phyloP scores from a whole-genome alignment of 2,113 vertebrate species.

The Ahaetulla prasina region DNA sequence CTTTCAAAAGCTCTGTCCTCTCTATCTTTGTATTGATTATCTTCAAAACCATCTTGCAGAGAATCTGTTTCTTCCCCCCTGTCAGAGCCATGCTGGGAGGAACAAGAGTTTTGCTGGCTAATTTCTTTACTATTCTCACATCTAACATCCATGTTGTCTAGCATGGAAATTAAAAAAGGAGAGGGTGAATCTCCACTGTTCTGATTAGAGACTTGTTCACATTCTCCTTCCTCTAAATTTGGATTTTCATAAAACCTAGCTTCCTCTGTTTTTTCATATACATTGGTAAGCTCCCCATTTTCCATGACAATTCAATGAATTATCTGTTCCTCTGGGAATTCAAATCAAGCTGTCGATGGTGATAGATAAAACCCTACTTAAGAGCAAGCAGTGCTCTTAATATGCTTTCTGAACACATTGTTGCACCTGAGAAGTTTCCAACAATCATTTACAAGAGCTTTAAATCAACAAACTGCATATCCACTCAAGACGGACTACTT shows the following conservation, averaged over 20 bases:
- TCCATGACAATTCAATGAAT: slow-evolving; percentile 63
- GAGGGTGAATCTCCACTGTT: slow-evolving; percentile 26
- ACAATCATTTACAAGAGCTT: slow-evolving; percentile 74
- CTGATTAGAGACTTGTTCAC: neutral
- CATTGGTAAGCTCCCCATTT: slow-evolving; percentile 26
- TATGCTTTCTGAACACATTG: slow-evolving; percentile 48
- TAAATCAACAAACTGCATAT: slow-evolving; percentile 62
- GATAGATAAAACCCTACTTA: slow-evolving; percentile 19
- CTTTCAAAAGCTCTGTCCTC: slow-evolving; percentile 6
- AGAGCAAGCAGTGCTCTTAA: slow-evolving; percentile 40
- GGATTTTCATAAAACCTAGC: neutral
- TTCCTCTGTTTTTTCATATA: slow-evolving; percentile 39
- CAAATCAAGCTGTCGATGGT: slow-evolving; percentile 1
- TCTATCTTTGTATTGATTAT: slow-evolving; percentile 7
- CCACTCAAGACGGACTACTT: slow-evolving; percentile 27
- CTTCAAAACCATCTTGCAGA: slow-evolving; percentile 32
- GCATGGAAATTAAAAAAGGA: neutral
- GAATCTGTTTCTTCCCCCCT: slow-evolving; percentile 27
- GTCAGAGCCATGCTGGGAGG: neutral
- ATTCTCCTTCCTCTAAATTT: slow-evolving; percentile 16
- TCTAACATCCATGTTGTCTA: slow-evolving; percentile 37
- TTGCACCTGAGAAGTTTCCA: slow-evolving; percentile 61
- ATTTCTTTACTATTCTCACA: slow-evolving; percentile 22
- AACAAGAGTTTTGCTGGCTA: slow-evolving; percentile 38
- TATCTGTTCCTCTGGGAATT: slow-evolving; percentile 13